Conservation (phyloP, 2,888 invertebrate genomes). For the Notodonta dromedarius region DNA sequence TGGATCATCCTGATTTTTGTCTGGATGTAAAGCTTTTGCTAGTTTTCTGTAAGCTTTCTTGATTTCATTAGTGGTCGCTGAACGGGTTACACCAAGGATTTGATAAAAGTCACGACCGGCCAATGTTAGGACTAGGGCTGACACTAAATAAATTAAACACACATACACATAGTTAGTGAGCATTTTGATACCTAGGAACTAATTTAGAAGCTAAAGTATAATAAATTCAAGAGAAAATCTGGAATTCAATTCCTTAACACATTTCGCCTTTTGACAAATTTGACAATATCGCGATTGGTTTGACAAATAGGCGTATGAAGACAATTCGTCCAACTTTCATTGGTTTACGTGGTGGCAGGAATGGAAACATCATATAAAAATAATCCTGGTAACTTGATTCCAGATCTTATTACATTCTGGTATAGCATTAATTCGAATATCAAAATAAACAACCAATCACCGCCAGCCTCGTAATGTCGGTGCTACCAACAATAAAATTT, state of each 20-base stretch:
- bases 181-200: slow-evolving; percentile 69
- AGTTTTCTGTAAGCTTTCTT: slow-evolving; percentile 98
- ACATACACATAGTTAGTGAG: slow-evolving; percentile 63
- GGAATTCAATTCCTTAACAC: slow-evolving; percentile 50
- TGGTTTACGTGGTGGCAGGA: slow-evolving; percentile 45
- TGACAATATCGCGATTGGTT: slow-evolving; percentile 50
- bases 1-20: slow-evolving; percentile 97
- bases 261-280: slow-evolving; percentile 68
- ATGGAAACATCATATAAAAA: background rate
- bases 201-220: slow-evolving; percentile 50
- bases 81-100: slow-evolving; percentile 93
- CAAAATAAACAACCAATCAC: slow-evolving; percentile 27
- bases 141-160: slow-evolving; percentile 69
- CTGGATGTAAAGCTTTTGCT: slow-evolving; percentile 99
- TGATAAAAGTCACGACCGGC: slow-evolving; percentile 96
- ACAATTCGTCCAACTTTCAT: slow-evolving; percentile 74
- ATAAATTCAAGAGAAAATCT: slow-evolving; percentile 44
- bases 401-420: background rate
- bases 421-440: slow-evolving; percentile 13
- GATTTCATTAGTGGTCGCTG: slow-evolving; percentile 96
- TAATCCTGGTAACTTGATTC: background rate
- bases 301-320: slow-evolving; percentile 61
- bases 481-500: slow-evolving; percentile 13
- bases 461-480: slow-evolving; percentile 29
- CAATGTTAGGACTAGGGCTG: slow-evolving; percentile 67